Conservation (phyloP, 2,113 vertebrate species). For the Pagrus major region DNA sequence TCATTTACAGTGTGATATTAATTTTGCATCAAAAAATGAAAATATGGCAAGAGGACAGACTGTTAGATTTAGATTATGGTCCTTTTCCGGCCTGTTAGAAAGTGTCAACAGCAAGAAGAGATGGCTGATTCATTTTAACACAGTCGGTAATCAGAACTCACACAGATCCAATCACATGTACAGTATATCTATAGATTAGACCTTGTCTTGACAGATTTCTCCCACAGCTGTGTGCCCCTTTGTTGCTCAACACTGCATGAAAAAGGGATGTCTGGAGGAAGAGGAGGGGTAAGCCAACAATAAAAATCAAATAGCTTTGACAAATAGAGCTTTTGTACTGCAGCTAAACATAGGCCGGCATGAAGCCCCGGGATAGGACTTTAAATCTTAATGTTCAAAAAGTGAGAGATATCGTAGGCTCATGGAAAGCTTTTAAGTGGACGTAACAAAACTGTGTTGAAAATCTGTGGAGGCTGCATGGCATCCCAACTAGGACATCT, state of each 20-base stretch:
- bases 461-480: background rate
- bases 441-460: constrained; percentile 25
- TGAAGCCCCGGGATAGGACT: constrained; percentile 23
- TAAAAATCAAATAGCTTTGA: constrained; percentile 32
- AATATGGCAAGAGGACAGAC: background rate
- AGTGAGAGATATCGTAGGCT: constrained; percentile 26
- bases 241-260: constrained; percentile 1
- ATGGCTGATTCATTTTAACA: background rate
- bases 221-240: constrained; percentile 1
- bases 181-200: constrained; percentile 12
- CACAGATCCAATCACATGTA: background rate
- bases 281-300: background rate
- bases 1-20: constrained; percentile 14
- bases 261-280: constrained; percentile 24
- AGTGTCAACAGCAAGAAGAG: background rate
- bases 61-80: constrained; percentile 5
- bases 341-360: constrained; percentile 27
- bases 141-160: background rate
- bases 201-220: constrained; percentile 9
- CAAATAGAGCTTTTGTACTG: constrained; percentile 37
- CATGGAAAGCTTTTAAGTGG: constrained; percentile 21
- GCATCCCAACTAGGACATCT: background rate
- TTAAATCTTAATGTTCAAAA: constrained; percentile 53
- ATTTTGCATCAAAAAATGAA: constrained; percentile 27
- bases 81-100: constrained; percentile 1